A percentile compares a stretch with the other conserved stretches of the same genome.
These are phyloP conservation scores for Sebastes oblongus DNA, from an alignment of 2,797 vertebrate genomes.

Conservation along the genomic window DNA sequence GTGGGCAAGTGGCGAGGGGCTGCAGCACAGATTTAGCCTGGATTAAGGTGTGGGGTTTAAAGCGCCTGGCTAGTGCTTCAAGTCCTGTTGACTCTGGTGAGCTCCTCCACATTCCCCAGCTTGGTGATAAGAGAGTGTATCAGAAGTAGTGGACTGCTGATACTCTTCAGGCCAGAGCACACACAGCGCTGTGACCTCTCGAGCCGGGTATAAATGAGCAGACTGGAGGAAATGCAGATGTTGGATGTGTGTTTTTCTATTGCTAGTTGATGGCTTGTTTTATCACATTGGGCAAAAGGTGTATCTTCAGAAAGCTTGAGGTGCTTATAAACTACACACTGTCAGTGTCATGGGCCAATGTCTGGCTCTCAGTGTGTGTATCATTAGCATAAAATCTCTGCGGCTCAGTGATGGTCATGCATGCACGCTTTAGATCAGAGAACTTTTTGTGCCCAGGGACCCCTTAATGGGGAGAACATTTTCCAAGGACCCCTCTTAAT, in stretches of 20 bases:
- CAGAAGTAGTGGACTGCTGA: slow-evolving; percentile 57
- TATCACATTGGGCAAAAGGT: neutral
- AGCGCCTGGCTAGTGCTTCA: slow-evolving; percentile 19
- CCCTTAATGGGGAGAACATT: no score
- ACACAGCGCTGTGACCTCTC: slow-evolving; percentile 31
- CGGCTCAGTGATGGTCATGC: neutral
- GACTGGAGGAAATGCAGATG: slow-evolving; percentile 19
- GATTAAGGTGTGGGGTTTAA: neutral
- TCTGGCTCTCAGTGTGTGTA: neutral
- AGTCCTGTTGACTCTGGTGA: slow-evolving; percentile 49
- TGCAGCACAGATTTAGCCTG: slow-evolving; percentile 6
- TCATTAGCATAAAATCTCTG: neutral
- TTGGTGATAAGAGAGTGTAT: slow-evolving; percentile 77
- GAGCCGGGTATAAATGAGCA: slow-evolving; percentile 10
- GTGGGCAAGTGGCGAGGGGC: neutral
- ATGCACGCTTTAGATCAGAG: neutral
- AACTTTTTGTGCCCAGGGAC: no score
- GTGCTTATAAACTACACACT: neutral
- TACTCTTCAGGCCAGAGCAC: slow-evolving; percentile 54
- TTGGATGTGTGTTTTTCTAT: slow-evolving; percentile 1
- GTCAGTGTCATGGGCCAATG: neutral
- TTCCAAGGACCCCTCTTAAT: no score
- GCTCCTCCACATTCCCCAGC: slow-evolving; percentile 77
- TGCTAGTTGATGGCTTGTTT: neutral
- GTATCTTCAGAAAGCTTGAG: neutral